A percentile compares a stretch with the other conserved stretches of the same genome.
phyloP scores from a whole-genome alignment of 2,113 vertebrate genomes.

The Rhizomys pruinosus region DNA sequence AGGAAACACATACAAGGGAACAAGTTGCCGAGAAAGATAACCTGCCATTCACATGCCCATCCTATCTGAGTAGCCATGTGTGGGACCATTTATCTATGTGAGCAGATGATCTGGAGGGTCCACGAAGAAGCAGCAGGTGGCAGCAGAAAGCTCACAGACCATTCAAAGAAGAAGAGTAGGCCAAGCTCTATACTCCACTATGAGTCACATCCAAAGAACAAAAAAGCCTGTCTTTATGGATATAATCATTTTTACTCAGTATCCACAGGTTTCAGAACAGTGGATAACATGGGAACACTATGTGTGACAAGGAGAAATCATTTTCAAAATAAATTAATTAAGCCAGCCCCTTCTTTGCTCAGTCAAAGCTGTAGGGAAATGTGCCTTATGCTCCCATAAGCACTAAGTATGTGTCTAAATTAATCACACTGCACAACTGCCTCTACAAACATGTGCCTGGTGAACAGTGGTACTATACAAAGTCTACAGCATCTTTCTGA shows the following conservation, averaged over 20 bases:
- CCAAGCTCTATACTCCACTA: neutral
- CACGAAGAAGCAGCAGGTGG: neutral
- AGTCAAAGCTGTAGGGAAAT: conserved; percentile 16
- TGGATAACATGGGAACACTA: neutral
- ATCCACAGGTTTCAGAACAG: neutral
- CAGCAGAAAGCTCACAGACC: neutral
- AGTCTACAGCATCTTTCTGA: neutral
- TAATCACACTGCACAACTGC: neutral
- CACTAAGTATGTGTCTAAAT: conserved; percentile 21
- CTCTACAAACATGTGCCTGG: neutral
- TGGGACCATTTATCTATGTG: neutral
- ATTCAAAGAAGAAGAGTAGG: neutral
- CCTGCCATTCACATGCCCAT: neutral
- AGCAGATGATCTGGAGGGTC: neutral
- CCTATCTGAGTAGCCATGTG: neutral
- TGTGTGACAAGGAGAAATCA: neutral
- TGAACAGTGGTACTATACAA: neutral
- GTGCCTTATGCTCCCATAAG: neutral
- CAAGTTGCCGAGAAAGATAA: neutral
- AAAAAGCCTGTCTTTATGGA: neutral
- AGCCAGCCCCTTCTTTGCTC: neutral
- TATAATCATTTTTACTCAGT: neutral
- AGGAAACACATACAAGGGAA: neutral
- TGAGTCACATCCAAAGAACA: conserved; percentile 2
- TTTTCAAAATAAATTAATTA: neutral